phyloP scores from a whole-genome alignment of 2,113 vertebrate species.

The Atractosteus spatula region DNA sequence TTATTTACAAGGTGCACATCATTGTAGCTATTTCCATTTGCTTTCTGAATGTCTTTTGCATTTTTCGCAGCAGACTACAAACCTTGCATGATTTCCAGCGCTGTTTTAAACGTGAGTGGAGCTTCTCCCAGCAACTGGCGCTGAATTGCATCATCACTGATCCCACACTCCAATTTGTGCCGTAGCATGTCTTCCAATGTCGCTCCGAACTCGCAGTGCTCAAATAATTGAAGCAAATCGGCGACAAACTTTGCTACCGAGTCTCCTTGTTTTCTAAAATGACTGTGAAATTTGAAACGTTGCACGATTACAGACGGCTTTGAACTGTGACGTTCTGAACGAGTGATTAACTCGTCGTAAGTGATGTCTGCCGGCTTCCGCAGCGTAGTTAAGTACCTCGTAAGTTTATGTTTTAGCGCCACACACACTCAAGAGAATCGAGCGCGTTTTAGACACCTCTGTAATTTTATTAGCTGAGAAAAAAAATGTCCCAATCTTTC shows the following conservation, averaged over 20 bases:
- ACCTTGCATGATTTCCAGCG: too few relatives aligned
- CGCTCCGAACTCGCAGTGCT: slow-evolving; percentile 13
- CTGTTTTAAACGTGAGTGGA: too few relatives aligned
- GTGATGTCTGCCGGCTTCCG: background rate
- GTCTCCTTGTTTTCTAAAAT: background rate
- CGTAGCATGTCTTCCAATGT: too few relatives aligned
- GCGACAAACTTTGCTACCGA: slow-evolving; percentile 5
- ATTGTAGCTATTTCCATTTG: too few relatives aligned
- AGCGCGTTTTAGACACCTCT: background rate
- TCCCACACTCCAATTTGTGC: too few relatives aligned
- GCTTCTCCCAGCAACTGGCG: too few relatives aligned
- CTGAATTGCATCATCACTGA: too few relatives aligned
- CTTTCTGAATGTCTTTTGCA: too few relatives aligned
- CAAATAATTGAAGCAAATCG: slow-evolving; percentile 1
- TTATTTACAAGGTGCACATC: too few relatives aligned
- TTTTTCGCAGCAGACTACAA: too few relatives aligned
- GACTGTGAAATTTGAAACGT: too few relatives aligned
- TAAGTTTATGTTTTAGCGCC: slow-evolving; percentile 16
- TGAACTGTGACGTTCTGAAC: slow-evolving; percentile 16
- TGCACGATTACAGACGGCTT: slow-evolving; percentile 1
- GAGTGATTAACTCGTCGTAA: background rate
- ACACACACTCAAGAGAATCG: slow-evolving; percentile 20
- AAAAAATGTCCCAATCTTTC: slow-evolving; percentile 26
- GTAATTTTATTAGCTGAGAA: slow-evolving; percentile 9
- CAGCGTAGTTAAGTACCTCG: background rate